phyloP scores from a whole-genome alignment of 1,140 invertebrate genomes.

The Cryptotermes secundus region DNA sequence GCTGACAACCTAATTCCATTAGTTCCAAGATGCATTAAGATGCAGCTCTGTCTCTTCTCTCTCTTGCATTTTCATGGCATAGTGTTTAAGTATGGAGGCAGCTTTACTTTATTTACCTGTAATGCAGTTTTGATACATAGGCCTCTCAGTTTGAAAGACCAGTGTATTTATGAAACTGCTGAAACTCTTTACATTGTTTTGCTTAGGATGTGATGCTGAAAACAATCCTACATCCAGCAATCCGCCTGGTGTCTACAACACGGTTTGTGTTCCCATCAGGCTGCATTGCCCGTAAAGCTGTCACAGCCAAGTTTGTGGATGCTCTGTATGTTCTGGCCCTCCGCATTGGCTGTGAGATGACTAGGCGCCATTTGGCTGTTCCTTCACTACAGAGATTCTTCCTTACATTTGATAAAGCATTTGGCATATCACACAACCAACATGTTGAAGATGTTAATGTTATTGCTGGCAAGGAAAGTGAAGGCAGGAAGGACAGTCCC shows the following conservation, averaged over 20 bases:
- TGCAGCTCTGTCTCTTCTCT: too few species aligned
- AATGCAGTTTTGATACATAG: too few species aligned
- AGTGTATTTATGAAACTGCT: too few species aligned
- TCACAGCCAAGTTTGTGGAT: constrained; percentile 80
- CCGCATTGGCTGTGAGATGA: constrained; percentile 82
- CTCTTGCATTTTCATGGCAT: too few species aligned
- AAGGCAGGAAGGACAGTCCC: constrained; percentile 45
- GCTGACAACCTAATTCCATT: too few species aligned
- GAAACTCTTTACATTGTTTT: constrained; percentile 18
- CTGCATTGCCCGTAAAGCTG: constrained; percentile 63
- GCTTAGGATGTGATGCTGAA: constrained; percentile 68
- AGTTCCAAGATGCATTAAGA: too few species aligned
- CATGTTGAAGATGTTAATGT: not conserved
- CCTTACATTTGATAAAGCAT: constrained; percentile 81
- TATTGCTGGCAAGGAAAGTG: constrained; percentile 26
- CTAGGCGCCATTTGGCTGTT: constrained; percentile 72
- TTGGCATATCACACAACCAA: constrained; percentile 44
- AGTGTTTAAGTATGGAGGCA: too few species aligned
- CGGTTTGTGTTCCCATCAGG: constrained; percentile 79
- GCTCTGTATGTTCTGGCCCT: constrained; percentile 75
- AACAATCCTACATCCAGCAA: constrained; percentile 74
- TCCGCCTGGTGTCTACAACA: constrained; percentile 70
- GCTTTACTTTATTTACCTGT: too few species aligned
- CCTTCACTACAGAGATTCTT: constrained; percentile 76
- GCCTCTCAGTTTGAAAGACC: too few species aligned